phyloP scores from a whole-genome alignment of 2,888 invertebrate genomes.

The Notodonta ziczac region DNA sequence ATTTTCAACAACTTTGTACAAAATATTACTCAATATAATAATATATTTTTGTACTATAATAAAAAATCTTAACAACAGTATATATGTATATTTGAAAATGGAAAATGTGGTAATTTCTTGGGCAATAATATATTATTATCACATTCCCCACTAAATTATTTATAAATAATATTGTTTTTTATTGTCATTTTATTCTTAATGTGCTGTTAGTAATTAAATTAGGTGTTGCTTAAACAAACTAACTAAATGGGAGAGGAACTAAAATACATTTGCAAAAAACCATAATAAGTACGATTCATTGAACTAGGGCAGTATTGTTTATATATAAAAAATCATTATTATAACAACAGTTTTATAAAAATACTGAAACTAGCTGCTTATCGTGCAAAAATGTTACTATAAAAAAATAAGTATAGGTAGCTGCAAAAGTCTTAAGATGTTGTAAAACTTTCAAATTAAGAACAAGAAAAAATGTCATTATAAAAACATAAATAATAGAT shows the following conservation, averaged over 20 bases:
- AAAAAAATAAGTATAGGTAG: slow-evolving; percentile 18
- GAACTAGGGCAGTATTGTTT: slow-evolving; percentile 49
- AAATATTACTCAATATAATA: slow-evolving; percentile 16
- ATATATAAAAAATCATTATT: slow-evolving; percentile 27
- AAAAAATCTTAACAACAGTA: slow-evolving; percentile 34
- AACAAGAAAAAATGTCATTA: not conserved
- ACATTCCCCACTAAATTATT: slow-evolving; percentile 44
- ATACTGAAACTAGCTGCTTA: slow-evolving; percentile 31
- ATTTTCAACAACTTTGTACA: slow-evolving; percentile 32
- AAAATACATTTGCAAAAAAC: slow-evolving; percentile 28
- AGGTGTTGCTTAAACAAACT: slow-evolving; percentile 17
- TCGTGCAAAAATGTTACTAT: slow-evolving; percentile 8
- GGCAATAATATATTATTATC: slow-evolving; percentile 52
- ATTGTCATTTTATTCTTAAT: slow-evolving; percentile 30
- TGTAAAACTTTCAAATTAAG: not conserved
- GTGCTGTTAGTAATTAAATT: slow-evolving; percentile 13
- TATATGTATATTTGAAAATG: slow-evolving; percentile 25
- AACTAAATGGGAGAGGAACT: slow-evolving; percentile 14
- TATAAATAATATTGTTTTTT: slow-evolving; percentile 34
- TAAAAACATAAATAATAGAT: slow-evolving; percentile 20
- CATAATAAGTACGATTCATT: not conserved
- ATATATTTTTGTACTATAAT: slow-evolving; percentile 40
- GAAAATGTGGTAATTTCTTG: slow-evolving; percentile 48
- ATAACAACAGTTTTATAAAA: slow-evolving; percentile 26
- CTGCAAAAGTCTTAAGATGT: slow-evolving; percentile 12